These are phyloP conservation scores for Stictonetta naevosa DNA, from an alignment of 2,113 vertebrate genomes.

Conservation along the genomic window DNA sequence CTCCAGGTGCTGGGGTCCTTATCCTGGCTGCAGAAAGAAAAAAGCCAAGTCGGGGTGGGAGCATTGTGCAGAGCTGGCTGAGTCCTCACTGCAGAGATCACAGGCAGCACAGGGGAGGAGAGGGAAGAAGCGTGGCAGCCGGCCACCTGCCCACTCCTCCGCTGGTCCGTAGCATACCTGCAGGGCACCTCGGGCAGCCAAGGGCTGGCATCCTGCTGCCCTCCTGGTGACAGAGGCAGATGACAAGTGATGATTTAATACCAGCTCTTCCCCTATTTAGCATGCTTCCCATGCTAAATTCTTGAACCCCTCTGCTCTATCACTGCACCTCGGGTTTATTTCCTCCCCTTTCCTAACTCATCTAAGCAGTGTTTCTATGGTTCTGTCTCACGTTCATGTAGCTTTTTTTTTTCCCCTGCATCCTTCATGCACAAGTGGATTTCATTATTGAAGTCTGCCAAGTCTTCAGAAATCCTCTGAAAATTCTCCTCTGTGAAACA, in stretches of 20 bases:
- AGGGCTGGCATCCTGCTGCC: not conserved
- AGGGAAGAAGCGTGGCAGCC: not conserved
- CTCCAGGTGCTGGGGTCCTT: not conserved
- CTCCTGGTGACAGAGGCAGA: not conserved
- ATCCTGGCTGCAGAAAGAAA: not conserved
- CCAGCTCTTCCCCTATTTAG: not conserved
- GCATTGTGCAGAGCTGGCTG: not conserved
- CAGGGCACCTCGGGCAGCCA: not conserved
- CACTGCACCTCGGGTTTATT: not conserved
- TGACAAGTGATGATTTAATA: not conserved
- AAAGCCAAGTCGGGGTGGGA: not conserved
- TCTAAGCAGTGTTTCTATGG: not conserved
- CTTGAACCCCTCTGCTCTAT: not conserved
- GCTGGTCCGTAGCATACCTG: fast-evolving
- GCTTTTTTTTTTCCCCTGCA: not conserved
- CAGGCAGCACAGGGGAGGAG: not conserved
- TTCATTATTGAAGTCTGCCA: not conserved
- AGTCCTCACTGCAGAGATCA: not conserved
- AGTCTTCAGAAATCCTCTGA: not conserved
- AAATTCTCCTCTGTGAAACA: not conserved
- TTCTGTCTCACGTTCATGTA: not conserved
- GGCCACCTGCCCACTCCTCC: not conserved
- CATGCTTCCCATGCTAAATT: not conserved
- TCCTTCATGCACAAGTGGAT: not conserved
- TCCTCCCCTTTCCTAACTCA: not conserved